These are phyloP conservation scores for Holcopasites calliopsidis DNA, from an alignment of 1,140 invertebrate species.

Conservation along the genomic window DNA sequence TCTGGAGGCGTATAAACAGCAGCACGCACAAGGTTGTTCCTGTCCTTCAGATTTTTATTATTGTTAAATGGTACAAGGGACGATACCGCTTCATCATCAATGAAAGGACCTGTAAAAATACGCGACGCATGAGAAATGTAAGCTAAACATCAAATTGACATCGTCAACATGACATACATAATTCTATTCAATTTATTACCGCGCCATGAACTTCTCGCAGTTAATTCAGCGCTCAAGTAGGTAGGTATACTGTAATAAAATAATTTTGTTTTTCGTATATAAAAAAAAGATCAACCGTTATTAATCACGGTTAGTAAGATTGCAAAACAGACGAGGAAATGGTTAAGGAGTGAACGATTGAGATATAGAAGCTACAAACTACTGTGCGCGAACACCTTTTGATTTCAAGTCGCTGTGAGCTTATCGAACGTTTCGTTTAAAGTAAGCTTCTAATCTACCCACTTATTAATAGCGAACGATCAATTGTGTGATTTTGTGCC, in stretches of 20 bases:
- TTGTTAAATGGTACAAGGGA: slow-evolving; percentile 33
- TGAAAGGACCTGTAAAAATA: slow-evolving; percentile 36
- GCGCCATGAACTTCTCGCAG: slow-evolving; percentile 22
- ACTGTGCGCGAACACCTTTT: slow-evolving; percentile 9
- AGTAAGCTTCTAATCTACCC: slow-evolving; percentile 5
- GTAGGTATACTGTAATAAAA: slow-evolving; percentile 50
- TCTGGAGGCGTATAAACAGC: slow-evolving; percentile 29
- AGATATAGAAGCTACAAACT: slow-evolving; percentile 8
- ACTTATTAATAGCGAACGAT: not conserved
- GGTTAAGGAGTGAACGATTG: slow-evolving; percentile 11
- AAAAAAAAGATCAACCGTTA: slow-evolving; percentile 36
- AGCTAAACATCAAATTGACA: not conserved
- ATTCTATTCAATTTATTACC: slow-evolving; percentile 33
- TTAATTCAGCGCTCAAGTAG: slow-evolving; percentile 50
- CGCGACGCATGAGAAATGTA: not conserved
- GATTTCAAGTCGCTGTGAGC: not conserved
- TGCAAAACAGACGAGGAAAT: not conserved
- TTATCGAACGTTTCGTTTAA: not conserved
- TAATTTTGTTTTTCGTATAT: slow-evolving; percentile 30
- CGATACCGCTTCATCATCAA: not conserved
- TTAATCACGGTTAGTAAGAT: slow-evolving; percentile 35
- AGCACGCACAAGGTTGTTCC: slow-evolving; percentile 61
- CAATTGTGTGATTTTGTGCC: not conserved
- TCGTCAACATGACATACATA: slow-evolving; percentile 15
- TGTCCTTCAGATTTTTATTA: slow-evolving; percentile 58